phyloP scores from a whole-genome alignment of 2,888 invertebrate genomes.

The Dinocampus coccinellae region DNA sequence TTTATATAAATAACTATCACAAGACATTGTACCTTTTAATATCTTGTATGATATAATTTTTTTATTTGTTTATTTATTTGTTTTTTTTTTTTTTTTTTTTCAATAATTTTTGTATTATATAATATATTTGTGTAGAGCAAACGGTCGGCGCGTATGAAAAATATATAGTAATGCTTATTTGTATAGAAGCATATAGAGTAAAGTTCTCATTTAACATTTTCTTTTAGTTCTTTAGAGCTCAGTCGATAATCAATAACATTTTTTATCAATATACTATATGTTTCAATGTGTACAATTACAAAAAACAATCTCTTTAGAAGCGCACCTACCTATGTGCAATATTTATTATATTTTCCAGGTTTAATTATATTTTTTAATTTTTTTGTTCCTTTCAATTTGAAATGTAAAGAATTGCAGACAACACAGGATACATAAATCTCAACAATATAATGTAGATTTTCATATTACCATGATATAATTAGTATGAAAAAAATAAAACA shows the following conservation, averaged over 20 bases:
- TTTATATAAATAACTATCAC: conserved; percentile 19
- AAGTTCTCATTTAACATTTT: conserved; percentile 19
- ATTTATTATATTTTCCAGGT: neutral
- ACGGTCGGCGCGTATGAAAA: conserved; percentile 47
- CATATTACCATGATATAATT: too few relatives aligned
- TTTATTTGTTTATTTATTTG: too few relatives aligned
- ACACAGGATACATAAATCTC: too few relatives aligned
- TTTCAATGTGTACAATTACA: conserved; percentile 23
- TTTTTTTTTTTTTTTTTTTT: too few relatives aligned
- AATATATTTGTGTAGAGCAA: conserved; percentile 39
- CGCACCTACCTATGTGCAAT: conserved; percentile 44
- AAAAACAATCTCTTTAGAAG: conserved; percentile 49
- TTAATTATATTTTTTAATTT: too few relatives aligned
- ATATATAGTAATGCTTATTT: conserved; percentile 44
- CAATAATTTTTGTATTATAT: too few relatives aligned
- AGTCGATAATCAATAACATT: neutral
- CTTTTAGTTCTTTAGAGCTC: neutral
- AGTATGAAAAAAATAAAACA: too few relatives aligned
- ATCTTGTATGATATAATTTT: neutral
- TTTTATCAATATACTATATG: conserved; percentile 39
- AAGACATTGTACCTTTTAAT: neutral
- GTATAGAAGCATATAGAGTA: conserved; percentile 43
- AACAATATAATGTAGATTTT: too few relatives aligned
- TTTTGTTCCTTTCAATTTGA: neutral
- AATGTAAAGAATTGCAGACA: too few relatives aligned